phyloP scores from a whole-genome alignment of 2,888 invertebrate species.

The Tridacna crocea region DNA sequence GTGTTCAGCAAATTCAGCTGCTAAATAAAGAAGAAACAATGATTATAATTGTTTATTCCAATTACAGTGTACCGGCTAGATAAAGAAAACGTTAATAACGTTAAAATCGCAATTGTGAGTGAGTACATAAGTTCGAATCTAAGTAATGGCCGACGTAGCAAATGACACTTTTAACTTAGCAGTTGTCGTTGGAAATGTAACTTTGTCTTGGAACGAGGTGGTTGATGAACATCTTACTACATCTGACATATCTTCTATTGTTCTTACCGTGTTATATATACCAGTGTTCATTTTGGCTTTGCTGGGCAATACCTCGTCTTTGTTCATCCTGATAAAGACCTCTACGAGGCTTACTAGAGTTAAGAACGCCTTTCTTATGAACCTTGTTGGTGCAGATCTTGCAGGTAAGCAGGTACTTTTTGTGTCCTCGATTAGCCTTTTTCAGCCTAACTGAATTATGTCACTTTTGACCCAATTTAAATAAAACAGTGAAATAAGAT shows the following conservation, averaged over 20 bases:
- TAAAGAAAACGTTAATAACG: too few species aligned
- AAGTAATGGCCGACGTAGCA: background rate
- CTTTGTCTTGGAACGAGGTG: slow-evolving; percentile 16
- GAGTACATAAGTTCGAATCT: too few species aligned
- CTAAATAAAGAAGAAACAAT: too few species aligned
- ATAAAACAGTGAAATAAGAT: too few species aligned
- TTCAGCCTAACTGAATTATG: too few species aligned
- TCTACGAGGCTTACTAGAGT: slow-evolving; percentile 41
- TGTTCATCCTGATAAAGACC: slow-evolving; percentile 61
- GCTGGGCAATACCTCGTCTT: slow-evolving; percentile 63
- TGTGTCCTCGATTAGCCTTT: too few species aligned
- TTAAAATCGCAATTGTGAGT: too few species aligned
- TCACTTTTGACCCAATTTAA: too few species aligned
- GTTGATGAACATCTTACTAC: background rate
- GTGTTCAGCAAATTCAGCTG: too few species aligned
- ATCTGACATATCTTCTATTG: slow-evolving; percentile 35
- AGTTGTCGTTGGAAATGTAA: background rate
- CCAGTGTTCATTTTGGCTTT: slow-evolving; percentile 65
- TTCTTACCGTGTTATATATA: slow-evolving; percentile 63
- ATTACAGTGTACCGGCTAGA: too few species aligned
- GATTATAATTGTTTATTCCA: too few species aligned
- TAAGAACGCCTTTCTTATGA: slow-evolving; percentile 67
- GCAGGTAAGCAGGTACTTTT: slow-evolving; percentile 59
- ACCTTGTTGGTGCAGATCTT: slow-evolving; percentile 69
- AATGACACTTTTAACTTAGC: background rate